Conservation (phyloP, 2,888 invertebrate species). For the Drosophila flavopinicola region DNA sequence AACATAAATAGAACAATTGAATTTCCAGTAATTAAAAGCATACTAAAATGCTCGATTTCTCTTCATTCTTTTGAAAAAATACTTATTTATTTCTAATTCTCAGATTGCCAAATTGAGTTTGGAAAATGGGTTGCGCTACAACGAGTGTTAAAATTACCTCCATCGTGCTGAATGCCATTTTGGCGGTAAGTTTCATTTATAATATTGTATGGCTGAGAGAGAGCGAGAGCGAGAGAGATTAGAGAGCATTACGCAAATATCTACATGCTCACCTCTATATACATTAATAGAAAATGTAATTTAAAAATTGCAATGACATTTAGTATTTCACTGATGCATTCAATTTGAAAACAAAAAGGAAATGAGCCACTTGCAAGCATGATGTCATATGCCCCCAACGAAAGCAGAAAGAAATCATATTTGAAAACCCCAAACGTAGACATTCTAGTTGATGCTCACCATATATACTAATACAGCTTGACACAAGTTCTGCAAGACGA, state of each 20-base stretch:
- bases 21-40: constrained; percentile 21
- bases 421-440: constrained; percentile 19
- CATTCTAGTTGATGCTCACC: constrained; percentile 4
- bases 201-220: constrained; percentile 9
- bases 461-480: constrained; percentile 14
- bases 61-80: neutral
- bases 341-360: constrained; percentile 18
- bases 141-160: constrained; percentile 77
- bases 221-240: too few species aligned
- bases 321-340: constrained; percentile 37
- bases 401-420: constrained; percentile 23
- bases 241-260: constrained; percentile 21
- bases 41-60: constrained; percentile 1
- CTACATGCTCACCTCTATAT: neutral
- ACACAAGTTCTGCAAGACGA: constrained; percentile 26
- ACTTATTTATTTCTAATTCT: constrained; percentile 6
- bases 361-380: constrained; percentile 42
- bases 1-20: constrained; percentile 16
- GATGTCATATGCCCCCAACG: constrained; percentile 42
- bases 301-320: constrained; percentile 32
- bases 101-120: constrained; percentile 26
- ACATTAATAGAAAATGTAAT: constrained; percentile 2
- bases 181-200: constrained; percentile 77
- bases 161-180: constrained; percentile 74
- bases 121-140: constrained; percentile 79